Evolutionary conservation across 1,140 invertebrate genomes (phyloP), one percentile per base, ranked within the genome.

Genomic region (Aphidius ervi): DNA sequence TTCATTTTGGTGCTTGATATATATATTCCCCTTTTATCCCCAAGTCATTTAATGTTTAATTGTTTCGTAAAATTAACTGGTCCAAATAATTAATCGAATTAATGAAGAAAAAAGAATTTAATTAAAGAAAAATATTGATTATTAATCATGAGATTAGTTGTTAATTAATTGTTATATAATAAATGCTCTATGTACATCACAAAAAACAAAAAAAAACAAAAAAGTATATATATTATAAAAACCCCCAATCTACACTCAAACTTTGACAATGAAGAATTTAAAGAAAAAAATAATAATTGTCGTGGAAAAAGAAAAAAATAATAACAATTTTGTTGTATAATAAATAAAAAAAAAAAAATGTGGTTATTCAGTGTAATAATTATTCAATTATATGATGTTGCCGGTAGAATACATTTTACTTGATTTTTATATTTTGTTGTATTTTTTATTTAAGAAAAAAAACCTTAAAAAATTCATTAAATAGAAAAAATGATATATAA

Each of bases 391-490:
- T 74, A 76, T 72, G 73, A 77, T 80, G 76, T 79, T 78, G 76
- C 77, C 71, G 74, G 79, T 80, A 79, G 75, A 78, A 77, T 78
- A 80, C 74, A 80, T 78, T 79, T 78, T 79, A 80, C 75, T 79
- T 77, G 75, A 74, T 79, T 80, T 80, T 80, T 79, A 77, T 72
- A 76, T 76, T 73, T 70, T 47, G 67, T 54, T 68, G 67, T 71
- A 67, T 68, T 4, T 3, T 74, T 77, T 66, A 73, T 75, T 77
- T 68, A 31, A 31, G 1, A 31, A 31, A 31, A 31, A 31, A 31
- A 31, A 31, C 23, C 23, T 31, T 31, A 31, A 23, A 23, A 23
- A 23, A 31, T 31, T 16, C 16, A 16, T 16, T 16, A 16, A 16
- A 16, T 16, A 16, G 16, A 16, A 16, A 16, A 16, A 16, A 16